These are phyloP conservation scores for Philonicus albiceps DNA, from an alignment of 2,888 invertebrate species.

Conservation along the genomic window DNA sequence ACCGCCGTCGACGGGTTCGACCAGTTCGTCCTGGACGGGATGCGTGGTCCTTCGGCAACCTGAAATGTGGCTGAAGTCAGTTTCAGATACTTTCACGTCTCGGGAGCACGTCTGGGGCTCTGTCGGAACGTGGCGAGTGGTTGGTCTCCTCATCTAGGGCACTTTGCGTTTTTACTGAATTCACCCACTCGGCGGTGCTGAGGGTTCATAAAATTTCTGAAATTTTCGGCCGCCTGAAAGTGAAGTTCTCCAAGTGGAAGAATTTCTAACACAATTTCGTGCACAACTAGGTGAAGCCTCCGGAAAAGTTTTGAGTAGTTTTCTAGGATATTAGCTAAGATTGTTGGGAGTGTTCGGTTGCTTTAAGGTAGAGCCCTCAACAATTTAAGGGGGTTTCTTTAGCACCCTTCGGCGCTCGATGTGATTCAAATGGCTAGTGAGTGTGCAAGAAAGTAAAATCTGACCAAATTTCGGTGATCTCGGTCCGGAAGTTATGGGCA, in stretches of 20 bases:
- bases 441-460: background rate
- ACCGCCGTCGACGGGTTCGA: background rate
- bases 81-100: background rate
- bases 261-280: conserved; percentile 6
- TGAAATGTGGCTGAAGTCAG: background rate
- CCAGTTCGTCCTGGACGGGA: background rate
- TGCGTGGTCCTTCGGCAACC: background rate
- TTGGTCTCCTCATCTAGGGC: background rate
- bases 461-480: background rate
- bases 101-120: background rate
- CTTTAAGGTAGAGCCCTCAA: background rate
- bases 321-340: background rate
- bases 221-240: background rate
- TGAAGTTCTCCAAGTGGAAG: background rate
- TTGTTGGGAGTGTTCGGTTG: background rate
- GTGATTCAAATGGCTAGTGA: background rate
- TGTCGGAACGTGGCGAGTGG: background rate
- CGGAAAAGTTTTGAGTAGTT: background rate
- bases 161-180: background rate
- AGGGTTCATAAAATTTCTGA: background rate
- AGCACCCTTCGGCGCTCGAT: background rate
- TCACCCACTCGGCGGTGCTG: background rate
- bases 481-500: background rate
- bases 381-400: background rate
- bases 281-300: background rate